Base-by-base conservation (phyloP, 2,113 vertebrate species). In the Entelurus aequoreus region DNA sequence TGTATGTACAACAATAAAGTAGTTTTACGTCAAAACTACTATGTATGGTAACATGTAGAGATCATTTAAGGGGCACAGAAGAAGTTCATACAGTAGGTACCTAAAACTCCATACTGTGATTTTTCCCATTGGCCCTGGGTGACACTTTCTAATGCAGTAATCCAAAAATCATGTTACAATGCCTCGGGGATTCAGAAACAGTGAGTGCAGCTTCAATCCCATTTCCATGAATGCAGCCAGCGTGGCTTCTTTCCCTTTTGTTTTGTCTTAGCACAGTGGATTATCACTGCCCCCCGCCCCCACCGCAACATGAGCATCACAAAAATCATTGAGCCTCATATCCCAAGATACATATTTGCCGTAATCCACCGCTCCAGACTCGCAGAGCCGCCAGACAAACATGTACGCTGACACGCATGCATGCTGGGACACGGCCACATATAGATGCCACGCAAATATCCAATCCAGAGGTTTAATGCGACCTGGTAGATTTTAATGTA, bases 91-190 rank as follows among this genome's bases (percentile, higher is more conserved):
- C 28, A 28, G 28, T 28, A 28, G 19, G 61, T 40, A 50, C 38
- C 57, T 70, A 19, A 58, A 65, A 49, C 60, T 48, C 68, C 54
- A 54, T 66, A 77, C 49, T 56, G 44, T 77, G 46, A 74, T 71
- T 67, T 19, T 70, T 59, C 81, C 81, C 68, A 71, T 21, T 60
- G 78, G 74, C 52, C 61, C 68, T 52, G 57, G 73, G 76, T 82
- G 78, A 82, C 79, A 79, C 82, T 81, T 84, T 37, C 76, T 79
- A 83, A 84, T 84, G 77, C 87, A 79, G 66, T 89, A 88, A 89
- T 88, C 84, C 83, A 84, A 79, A 86, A 86, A 88, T 87, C 86
- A 84, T 89, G 86, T 87, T 81, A 74, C 70, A 74, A 60, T 82
- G 61, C 76, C 69, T 63, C 63, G 13, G 82, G 82, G 83, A 71